phyloP scores from a whole-genome alignment of 2,888 invertebrate species.

The Drepanosiphum platanoidis region DNA sequence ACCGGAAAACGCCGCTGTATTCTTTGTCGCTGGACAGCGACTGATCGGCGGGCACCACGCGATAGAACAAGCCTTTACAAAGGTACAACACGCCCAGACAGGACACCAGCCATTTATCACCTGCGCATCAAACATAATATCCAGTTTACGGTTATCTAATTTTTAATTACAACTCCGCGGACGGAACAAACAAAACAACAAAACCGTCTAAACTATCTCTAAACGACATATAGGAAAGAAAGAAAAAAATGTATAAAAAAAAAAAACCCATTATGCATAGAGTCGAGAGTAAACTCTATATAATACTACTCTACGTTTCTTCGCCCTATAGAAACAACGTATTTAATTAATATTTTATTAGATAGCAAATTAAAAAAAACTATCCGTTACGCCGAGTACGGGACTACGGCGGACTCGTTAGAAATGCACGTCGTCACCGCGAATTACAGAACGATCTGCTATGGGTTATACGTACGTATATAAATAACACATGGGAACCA shows the following conservation, averaged over 20 bases:
- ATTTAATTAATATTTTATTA: background rate
- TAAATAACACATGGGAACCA: background rate
- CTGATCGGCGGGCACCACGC: slow-evolving; percentile 92
- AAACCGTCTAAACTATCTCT: background rate
- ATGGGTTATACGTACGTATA: background rate
- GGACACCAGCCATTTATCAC: slow-evolving; percentile 90
- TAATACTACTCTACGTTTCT: background rate
- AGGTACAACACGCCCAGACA: slow-evolving; percentile 86
- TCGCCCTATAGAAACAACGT: background rate
- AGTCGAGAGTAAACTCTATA: background rate
- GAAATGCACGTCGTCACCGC: background rate
- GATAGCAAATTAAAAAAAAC: background rate
- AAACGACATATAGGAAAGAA: background rate
- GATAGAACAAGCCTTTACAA: slow-evolving; percentile 87
- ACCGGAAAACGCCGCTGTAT: slow-evolving; percentile 85
- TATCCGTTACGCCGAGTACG: no score
- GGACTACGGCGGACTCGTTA: background rate
- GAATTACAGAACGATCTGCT: background rate
- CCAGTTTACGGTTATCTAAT: background rate
- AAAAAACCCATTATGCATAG: background rate
- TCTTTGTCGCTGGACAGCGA: slow-evolving; percentile 71
- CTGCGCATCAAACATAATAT: slow-evolving; percentile 68
- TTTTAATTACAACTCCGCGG: background rate
- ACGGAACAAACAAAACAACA: background rate
- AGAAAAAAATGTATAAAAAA: background rate